Conservation (phyloP, 2,113 vertebrate genomes). For the Dendropsophus ebraccatus region DNA sequence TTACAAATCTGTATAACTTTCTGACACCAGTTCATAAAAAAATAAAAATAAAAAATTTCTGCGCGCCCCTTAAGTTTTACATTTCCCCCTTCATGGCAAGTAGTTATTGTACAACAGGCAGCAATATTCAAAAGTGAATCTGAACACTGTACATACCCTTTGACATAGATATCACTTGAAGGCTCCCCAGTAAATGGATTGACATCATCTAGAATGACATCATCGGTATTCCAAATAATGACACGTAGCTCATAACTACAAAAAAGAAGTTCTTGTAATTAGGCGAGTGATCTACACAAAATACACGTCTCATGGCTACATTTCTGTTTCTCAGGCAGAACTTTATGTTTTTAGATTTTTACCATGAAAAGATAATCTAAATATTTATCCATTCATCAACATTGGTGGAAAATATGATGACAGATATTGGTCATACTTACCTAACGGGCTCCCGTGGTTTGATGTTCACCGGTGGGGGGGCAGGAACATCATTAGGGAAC, state of each 20-base stretch:
- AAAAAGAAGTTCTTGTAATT: neutral
- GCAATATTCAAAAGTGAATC: neutral
- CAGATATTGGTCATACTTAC: conserved; percentile 63
- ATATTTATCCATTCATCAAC: neutral
- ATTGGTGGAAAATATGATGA: neutral
- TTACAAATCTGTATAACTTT: no score
- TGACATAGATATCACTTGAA: conserved; percentile 93
- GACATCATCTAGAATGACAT: conserved; percentile 89
- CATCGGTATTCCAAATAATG: conserved; percentile 92
- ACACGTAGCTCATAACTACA: conserved; percentile 88
- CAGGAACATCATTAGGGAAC: conserved; percentile 88
- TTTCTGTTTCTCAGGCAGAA: no score
- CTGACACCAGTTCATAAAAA: no score
- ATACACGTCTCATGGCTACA: neutral
- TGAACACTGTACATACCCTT: conserved; percentile 75
- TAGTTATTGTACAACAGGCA: neutral
- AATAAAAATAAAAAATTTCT: no score
- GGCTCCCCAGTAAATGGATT: conserved; percentile 88
- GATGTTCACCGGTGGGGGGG: conserved; percentile 86
- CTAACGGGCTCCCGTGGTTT: conserved; percentile 87
- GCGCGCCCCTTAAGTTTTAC: no score
- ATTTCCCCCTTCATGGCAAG: neutral
- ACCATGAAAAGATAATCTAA: neutral
- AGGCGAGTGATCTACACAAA: neutral
- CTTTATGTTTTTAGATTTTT: no score